phyloP scores from a whole-genome alignment of 2,888 invertebrate species.

The Apomyelois bistriatella region DNA sequence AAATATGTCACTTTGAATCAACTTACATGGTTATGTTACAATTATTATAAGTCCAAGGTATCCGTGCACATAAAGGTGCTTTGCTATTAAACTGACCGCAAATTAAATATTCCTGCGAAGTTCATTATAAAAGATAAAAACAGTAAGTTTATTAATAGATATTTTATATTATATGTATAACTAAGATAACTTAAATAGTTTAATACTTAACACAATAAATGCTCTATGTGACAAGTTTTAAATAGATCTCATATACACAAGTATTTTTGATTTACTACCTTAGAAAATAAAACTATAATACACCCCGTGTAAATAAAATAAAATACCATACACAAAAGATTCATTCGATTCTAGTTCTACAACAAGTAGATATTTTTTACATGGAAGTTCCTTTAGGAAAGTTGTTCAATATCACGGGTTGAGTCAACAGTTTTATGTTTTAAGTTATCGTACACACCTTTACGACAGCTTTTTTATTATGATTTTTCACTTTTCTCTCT shows the following conservation, averaged over 20 bases:
- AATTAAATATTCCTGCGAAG: conserved; percentile 13
- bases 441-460: too few species aligned
- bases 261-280: too few species aligned
- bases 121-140: conserved; percentile 11
- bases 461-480: too few species aligned
- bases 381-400: too few species aligned
- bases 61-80: conserved; percentile 19
- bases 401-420: too few species aligned
- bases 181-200: conserved; percentile 14
- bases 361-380: too few species aligned
- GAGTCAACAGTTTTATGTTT: too few species aligned
- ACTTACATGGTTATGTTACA: conserved; percentile 24
- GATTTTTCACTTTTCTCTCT: neutral
- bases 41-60: conserved; percentile 29
- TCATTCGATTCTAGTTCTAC: too few species aligned
- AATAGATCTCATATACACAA: too few species aligned
- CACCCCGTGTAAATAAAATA: too few species aligned
- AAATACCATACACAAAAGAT: too few species aligned
- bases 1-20: conserved; percentile 36
- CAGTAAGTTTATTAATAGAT: neutral
- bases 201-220: conserved; percentile 30
- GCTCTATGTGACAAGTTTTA: conserved; percentile 28
- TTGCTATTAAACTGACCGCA: conserved; percentile 15
- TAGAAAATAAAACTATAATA: too few species aligned
- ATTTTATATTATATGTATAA: neutral